Conservation (phyloP, 2,113 vertebrate species). For the Origma solitaria region DNA sequence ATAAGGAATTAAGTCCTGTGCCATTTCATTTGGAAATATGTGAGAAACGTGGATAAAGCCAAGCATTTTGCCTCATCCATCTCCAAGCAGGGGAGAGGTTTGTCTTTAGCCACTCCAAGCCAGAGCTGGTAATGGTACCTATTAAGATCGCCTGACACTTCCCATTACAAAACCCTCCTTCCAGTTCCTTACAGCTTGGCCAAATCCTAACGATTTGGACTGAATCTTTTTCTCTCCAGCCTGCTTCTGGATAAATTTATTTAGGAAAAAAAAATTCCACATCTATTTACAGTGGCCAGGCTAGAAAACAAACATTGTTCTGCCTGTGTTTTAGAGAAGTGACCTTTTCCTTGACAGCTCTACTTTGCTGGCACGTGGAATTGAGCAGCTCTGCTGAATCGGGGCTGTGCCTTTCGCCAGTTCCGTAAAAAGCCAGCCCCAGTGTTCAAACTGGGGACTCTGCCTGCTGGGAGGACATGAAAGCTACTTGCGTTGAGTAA, state of each 20-base stretch:
- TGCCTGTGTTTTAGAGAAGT: background rate
- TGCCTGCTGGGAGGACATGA: background rate
- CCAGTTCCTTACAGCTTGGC: background rate
- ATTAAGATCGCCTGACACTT: background rate
- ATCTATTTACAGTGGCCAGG: background rate
- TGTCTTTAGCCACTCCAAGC: background rate
- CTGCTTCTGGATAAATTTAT: background rate
- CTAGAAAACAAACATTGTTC: slow-evolving; percentile 7
- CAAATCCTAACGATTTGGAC: background rate
- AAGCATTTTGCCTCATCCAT: background rate
- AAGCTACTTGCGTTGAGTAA: background rate
- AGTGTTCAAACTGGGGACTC: background rate
- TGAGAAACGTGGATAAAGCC: background rate
- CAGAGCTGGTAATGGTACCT: background rate
- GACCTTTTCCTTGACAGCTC: slow-evolving; percentile 22
- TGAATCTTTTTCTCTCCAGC: background rate
- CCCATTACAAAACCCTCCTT: background rate
- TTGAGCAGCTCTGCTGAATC: background rate
- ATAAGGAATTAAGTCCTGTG: background rate
- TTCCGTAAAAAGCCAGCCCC: background rate
- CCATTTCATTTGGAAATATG: background rate
- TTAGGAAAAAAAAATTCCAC: background rate
- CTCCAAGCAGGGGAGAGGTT: background rate
- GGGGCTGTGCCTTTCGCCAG: background rate
- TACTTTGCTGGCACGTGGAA: background rate